These are phyloP conservation scores for Chymomyza costata DNA, from an alignment of 1,140 invertebrate genomes.

Conservation along the genomic window DNA sequence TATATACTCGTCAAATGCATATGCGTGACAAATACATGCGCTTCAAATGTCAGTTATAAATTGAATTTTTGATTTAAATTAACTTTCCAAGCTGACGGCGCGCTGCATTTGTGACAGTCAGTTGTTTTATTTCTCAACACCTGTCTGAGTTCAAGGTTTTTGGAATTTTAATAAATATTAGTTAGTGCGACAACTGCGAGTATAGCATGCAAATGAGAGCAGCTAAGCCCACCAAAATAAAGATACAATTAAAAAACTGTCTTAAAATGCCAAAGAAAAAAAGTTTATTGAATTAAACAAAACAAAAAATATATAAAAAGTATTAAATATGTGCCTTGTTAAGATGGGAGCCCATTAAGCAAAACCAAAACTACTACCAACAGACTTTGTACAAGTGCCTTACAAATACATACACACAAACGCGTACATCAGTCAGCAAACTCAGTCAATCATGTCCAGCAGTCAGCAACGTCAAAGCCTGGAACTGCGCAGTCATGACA, in stretches of 20 bases:
- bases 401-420: conserved; percentile 9
- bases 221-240: no score
- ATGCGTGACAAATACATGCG: conserved; percentile 48
- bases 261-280: no score
- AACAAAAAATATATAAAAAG: no score
- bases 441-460: conserved; percentile 32
- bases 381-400: conserved; percentile 42
- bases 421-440: neutral
- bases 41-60: conserved; percentile 37
- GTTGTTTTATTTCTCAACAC: conserved; percentile 63
- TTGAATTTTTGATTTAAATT: conserved; percentile 65
- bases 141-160: conserved; percentile 42
- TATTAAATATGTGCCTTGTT: no score
- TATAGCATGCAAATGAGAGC: no score
- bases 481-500: conserved; percentile 41
- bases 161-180: conserved; percentile 9
- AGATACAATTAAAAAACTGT: no score
- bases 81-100: no score
- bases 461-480: conserved; percentile 48
- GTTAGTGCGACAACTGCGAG: neutral
- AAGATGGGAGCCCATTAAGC: conserved; percentile 26
- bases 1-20: conserved; percentile 31
- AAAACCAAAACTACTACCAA: no score
- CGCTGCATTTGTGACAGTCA: conserved; percentile 18
- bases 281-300: no score